A percentile compares a stretch with the other conserved stretches of the same genome.
Evolutionary conservation across 2,888 invertebrate genomes (phyloP).

Genomic region (Ephialtes manifestator): DNA sequence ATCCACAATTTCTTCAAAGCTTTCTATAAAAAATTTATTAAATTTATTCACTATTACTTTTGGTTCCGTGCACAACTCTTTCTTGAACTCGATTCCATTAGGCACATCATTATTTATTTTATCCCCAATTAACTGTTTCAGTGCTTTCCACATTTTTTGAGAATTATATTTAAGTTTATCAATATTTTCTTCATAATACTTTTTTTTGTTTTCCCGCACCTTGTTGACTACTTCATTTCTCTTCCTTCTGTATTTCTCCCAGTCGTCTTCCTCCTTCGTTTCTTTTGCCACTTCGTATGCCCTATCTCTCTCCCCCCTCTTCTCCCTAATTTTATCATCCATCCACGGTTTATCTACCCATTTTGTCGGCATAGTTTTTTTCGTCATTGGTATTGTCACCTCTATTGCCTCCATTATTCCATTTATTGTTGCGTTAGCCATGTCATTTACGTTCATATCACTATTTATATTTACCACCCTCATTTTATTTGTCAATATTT

Average conservation of each 20-base stretch:
- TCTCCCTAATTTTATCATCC: neutral
- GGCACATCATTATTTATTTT: neutral
- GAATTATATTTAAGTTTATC: slow-evolving; percentile 28
- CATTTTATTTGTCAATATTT: slow-evolving; percentile 1
- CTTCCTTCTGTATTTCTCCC: slow-evolving; percentile 13
- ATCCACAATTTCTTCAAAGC: slow-evolving; percentile 45
- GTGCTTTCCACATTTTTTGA: slow-evolving; percentile 48
- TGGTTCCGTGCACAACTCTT: neutral
- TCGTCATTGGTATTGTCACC: slow-evolving; percentile 7
- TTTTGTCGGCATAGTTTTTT: slow-evolving; percentile 29
- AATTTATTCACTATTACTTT: slow-evolving; percentile 67
- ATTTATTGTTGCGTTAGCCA: neutral
- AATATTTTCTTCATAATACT: too few relatives aligned
- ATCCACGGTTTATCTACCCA: slow-evolving; percentile 58
- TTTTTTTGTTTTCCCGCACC: slow-evolving; percentile 25
- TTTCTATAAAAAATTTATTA: slow-evolving; percentile 59
- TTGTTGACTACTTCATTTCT: slow-evolving; percentile 31
- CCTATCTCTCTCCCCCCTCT: slow-evolving; percentile 28
- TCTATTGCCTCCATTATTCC: slow-evolving; percentile 21
- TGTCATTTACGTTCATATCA: neutral
- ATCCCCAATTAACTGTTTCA: slow-evolving; percentile 51
- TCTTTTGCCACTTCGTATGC: slow-evolving; percentile 11
- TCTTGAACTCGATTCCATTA: slow-evolving; percentile 37
- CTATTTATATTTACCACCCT: too few relatives aligned
- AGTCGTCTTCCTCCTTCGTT: neutral